phyloP scores from a whole-genome alignment of 2,113 vertebrate species.

The Oncorhynchus tshawytscha region DNA sequence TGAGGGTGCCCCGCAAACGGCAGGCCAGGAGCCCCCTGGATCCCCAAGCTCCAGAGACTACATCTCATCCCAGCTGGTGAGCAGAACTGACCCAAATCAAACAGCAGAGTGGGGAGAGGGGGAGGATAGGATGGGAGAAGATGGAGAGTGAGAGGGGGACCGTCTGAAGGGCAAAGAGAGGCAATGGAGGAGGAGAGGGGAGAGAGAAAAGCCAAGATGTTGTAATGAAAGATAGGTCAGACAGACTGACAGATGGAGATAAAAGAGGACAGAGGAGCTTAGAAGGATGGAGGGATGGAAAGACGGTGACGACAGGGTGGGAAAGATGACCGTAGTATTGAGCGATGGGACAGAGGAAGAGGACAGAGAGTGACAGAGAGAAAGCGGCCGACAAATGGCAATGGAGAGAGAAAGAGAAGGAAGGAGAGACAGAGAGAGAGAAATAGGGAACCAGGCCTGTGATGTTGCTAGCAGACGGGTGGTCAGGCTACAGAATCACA shows the following conservation, averaged over 20 bases:
- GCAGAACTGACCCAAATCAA: constrained; percentile 67
- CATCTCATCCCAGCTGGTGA: constrained; percentile 75
- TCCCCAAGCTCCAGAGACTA: constrained; percentile 67
- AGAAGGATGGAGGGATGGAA: constrained; percentile 20
- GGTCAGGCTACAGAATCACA: constrained; percentile 60
- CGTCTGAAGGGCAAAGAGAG: constrained; percentile 72
- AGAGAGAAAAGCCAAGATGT: constrained; percentile 21
- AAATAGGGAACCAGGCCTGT: constrained; percentile 31
- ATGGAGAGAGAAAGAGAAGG: constrained; percentile 32
- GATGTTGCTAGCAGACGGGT: constrained; percentile 36
- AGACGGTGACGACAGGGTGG: constrained; percentile 7
- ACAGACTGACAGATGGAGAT: not conserved
- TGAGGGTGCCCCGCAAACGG: constrained; percentile 52
- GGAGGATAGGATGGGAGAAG: constrained; percentile 50
- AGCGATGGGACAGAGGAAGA: constrained; percentile 45
- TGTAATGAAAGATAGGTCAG: constrained; percentile 2
- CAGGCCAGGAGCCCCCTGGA: constrained; percentile 74
- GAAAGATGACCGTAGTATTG: constrained; percentile 27
- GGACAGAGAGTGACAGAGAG: constrained; percentile 37
- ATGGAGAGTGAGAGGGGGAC: constrained; percentile 45
- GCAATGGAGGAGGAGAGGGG: constrained; percentile 29
- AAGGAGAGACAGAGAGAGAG: constrained; percentile 31
- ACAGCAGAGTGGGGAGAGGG: constrained; percentile 35
- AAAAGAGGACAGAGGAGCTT: not conserved
- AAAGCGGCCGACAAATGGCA: not conserved